Base-by-base conservation (phyloP, 2,888 invertebrate species). In the Acanthosepion esculentum region DNA sequence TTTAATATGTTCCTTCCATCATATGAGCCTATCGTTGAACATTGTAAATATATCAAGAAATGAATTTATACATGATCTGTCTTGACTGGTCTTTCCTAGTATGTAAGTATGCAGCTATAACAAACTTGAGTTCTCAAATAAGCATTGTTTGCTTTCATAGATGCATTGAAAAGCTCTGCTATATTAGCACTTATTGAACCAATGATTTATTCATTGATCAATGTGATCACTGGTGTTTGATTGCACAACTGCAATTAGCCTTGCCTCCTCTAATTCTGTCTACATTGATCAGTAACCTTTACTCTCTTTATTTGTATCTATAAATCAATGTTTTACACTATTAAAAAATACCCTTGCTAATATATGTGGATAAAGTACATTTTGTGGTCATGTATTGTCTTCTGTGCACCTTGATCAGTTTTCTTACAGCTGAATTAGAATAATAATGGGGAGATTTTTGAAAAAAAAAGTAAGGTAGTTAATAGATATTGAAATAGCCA, bases 171-270 rank as follows among this genome's bases (percentile, higher is more conserved):
- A 33, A n/a, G n/a, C n/a, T 78, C 15, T 78, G 26, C 59, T 59
- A 59, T 78, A n/a, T 78, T 1, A n/a, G 78, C 78, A 78, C 78
- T 78, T 78, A 78, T 78, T 78, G 78, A 78, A 78, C n/a, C 33
- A 33, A n/a, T 78, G 78, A 78, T 78, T 78, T 78, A 78, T 78
- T 78, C 78, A 78, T 78, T 78, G 78, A 78, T n/a, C 78, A 78
- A 78, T 78, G n/a, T 41, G 41, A 41, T 8, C 78, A 78, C 78
- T 78, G 15, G 78, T 78, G 78, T 78, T 78, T 78, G 78, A 78
- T 78, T 78, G 78, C 78, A 78, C 78, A 78, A 78, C 78, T 78
- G 78, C 78, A 78, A 78, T 78, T 78, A 78, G 78, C n/a, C 33
- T 18, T n/a, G n/a, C 78, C 78, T n/a, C 78, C n/a, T 78, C 12